Evolutionary conservation across 2,113 vertebrate species (phyloP).

Genomic region (Chionis minor): DNA sequence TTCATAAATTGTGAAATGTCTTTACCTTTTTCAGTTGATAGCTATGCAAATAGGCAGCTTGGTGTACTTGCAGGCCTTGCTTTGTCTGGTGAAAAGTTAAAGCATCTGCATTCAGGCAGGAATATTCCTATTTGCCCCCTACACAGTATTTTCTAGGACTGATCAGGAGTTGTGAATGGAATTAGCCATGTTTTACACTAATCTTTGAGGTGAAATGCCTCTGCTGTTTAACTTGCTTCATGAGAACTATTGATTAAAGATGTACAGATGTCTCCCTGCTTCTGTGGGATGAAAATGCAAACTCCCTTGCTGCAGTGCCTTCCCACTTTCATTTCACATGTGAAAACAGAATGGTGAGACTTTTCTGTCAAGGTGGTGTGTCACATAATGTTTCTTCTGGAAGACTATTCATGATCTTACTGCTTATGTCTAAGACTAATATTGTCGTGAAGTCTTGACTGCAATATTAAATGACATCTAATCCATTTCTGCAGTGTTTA

Average conservation of each 20-base stretch:
- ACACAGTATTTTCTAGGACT: background rate
- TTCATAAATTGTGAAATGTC: background rate
- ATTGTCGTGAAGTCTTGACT: background rate
- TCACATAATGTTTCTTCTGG: background rate
- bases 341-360: background rate
- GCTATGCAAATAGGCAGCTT: background rate
- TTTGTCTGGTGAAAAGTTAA: background rate
- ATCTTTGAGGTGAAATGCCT: background rate
- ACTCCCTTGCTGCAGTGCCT: background rate
- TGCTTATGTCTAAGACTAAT: background rate
- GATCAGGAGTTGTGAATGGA: background rate
- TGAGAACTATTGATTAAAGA: background rate
- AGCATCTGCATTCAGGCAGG: background rate
- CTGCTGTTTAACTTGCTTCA: background rate
- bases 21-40: background rate
- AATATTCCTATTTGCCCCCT: background rate
- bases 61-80: background rate
- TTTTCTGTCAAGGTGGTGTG: background rate
- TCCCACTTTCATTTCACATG: background rate
- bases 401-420: background rate
- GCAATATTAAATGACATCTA: background rate
- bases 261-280: background rate
- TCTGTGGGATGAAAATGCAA: background rate
- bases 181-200: background rate
- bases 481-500: background rate